Percentiles rank a stretch among this genome's conserved stretches.
These are phyloP conservation scores for Drosophila ironensis DNA, from an alignment of 1,140 invertebrate genomes.

Conservation along the genomic window DNA sequence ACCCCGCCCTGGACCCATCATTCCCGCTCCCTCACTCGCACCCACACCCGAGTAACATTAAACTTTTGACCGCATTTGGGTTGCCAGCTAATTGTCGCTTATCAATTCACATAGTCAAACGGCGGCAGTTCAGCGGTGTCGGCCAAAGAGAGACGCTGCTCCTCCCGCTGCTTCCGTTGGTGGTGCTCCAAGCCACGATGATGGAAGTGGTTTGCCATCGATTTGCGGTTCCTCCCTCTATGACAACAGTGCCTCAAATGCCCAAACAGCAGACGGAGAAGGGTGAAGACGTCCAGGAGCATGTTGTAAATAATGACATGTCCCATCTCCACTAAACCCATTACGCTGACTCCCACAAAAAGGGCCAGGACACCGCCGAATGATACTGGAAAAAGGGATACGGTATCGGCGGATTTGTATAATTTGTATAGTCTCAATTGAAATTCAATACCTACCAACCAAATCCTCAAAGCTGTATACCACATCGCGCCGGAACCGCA, in stretches of 20 bases:
- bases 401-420: too few relatives aligned
- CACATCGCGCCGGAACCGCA: slow-evolving; percentile 78
- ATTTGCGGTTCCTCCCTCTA: slow-evolving; percentile 3
- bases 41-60: slow-evolving; percentile 53
- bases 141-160: slow-evolving; percentile 46
- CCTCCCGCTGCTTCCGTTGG: neutral
- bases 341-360: slow-evolving; percentile 60
- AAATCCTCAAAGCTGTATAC: slow-evolving; percentile 82
- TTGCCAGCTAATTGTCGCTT: slow-evolving; percentile 63
- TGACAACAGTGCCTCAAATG: slow-evolving; percentile 10
- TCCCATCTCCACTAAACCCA: slow-evolving; percentile 56
- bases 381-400: slow-evolving; percentile 50
- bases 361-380: slow-evolving; percentile 66
- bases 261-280: slow-evolving; percentile 18
- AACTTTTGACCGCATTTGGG: slow-evolving; percentile 71
- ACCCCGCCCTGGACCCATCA: too few relatives aligned
- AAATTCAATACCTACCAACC: slow-evolving; percentile 40
- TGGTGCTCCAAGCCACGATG: neutral
- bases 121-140: slow-evolving; percentile 55
- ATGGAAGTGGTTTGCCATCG: neutral
- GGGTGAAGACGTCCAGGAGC: slow-evolving; percentile 36
- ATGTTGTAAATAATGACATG: slow-evolving; percentile 47
- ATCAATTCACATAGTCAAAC: slow-evolving; percentile 64
- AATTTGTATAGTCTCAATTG: neutral
- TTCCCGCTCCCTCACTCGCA: neutral